Conservation (phyloP, 2,888 invertebrate species). For the Eulithis prunata region DNA sequence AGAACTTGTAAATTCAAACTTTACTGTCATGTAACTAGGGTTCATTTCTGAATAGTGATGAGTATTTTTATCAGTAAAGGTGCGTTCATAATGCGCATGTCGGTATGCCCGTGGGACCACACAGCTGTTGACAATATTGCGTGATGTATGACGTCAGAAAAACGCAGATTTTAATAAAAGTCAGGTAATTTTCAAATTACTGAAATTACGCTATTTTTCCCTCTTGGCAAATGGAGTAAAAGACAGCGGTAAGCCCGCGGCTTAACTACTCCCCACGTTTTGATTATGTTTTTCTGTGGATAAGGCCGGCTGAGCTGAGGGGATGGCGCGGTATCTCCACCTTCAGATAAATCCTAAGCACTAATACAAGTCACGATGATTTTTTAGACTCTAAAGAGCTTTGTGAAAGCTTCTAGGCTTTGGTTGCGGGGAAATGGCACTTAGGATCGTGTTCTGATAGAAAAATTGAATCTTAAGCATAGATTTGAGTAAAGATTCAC, state of each 20-base stretch:
- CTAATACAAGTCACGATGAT: not conserved
- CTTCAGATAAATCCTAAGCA: not conserved
- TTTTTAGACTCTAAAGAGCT: not conserved
- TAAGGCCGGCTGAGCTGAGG: not conserved
- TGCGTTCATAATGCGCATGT: constrained; percentile 34
- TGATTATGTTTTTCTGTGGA: not conserved
- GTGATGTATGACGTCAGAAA: constrained; percentile 28
- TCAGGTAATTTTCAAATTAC: not conserved
- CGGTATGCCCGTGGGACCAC: constrained; percentile 20
- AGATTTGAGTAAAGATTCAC: too few relatives aligned
- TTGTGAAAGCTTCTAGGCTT: too few relatives aligned
- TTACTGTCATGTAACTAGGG: constrained; percentile 8
- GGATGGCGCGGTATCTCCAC: not conserved
- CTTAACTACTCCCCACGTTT: not conserved
- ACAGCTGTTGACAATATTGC: constrained; percentile 35
- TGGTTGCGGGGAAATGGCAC: too few relatives aligned
- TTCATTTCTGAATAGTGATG: constrained; percentile 16
- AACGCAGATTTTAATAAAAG: not conserved
- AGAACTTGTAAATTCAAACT: constrained; percentile 12
- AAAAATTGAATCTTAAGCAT: too few relatives aligned
- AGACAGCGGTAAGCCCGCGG: not conserved
- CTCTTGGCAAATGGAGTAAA: not conserved
- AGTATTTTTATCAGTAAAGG: constrained; percentile 37
- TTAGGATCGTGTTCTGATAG: too few relatives aligned
- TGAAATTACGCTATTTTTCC: not conserved